Percentiles rank a stretch among this genome's conserved stretches.
Conservation (phyloP, 2,797 vertebrate species). For the Pipistrellus kuhlii region DNA sequence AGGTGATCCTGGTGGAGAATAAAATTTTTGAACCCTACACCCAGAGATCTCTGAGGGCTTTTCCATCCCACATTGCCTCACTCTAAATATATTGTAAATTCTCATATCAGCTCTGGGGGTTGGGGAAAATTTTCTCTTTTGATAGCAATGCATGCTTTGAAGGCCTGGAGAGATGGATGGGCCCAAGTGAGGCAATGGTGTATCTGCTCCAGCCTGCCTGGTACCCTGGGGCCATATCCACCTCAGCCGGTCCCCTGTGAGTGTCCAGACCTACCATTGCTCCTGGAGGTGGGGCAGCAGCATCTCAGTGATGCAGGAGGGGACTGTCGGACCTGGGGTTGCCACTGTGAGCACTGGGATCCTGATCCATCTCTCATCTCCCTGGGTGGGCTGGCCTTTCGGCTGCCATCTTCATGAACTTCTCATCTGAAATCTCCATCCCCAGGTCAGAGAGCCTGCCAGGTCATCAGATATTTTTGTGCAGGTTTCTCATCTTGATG, state of each 20-base stretch:
- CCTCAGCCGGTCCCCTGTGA: neutral
- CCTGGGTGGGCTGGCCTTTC: conserved; percentile 1
- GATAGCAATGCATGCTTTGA: neutral
- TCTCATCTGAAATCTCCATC: conserved; percentile 1
- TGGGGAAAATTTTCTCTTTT: neutral
- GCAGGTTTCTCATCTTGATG: conserved; percentile 7
- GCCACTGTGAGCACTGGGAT: neutral
- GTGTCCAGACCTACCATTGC: neutral
- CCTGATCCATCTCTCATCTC: neutral
- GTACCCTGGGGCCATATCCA: neutral
- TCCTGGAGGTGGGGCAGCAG: neutral
- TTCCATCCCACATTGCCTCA: neutral
- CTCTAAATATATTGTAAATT: neutral
- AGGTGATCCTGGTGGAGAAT: neutral
- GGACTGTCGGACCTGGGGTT: neutral
- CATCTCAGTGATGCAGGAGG: neutral
- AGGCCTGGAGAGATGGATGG: neutral
- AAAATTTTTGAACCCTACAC: neutral
- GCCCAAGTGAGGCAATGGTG: neutral
- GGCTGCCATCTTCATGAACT: neutral
- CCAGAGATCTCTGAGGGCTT: neutral
- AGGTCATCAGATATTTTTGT: conserved; percentile 29
- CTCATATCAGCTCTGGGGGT: neutral
- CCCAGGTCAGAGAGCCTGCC: neutral
- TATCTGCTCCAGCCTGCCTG: neutral